A percentile compares a stretch with the other conserved stretches of the same genome.
phyloP scores from a whole-genome alignment of 2,888 invertebrate species.

The Troides aeacus region DNA sequence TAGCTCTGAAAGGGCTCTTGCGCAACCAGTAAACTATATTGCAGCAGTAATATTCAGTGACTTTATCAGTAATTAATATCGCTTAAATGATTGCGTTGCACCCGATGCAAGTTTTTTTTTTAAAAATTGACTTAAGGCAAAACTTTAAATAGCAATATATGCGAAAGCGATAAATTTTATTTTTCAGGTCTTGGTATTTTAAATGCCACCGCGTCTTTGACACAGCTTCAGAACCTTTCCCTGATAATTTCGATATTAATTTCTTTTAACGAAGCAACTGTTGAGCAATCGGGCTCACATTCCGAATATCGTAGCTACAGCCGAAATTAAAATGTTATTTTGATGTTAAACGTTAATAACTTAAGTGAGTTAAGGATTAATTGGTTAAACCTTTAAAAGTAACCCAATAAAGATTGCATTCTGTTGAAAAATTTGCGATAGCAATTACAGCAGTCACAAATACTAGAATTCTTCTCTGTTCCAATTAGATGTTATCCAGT shows the following conservation, averaged over 20 bases:
- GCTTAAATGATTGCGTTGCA: neutral
- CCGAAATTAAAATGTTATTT: neutral
- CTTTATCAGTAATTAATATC: too few species aligned
- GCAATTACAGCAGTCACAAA: neutral
- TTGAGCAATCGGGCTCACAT: neutral
- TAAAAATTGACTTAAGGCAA: slow-evolving; percentile 12
- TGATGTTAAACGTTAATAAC: neutral
- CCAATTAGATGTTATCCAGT: neutral
- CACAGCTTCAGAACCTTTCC: slow-evolving; percentile 12
- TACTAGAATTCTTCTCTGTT: neutral
- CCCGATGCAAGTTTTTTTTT: neutral
- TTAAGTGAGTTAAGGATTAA: neutral
- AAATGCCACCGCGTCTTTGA: slow-evolving; percentile 24
- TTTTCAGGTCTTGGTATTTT: slow-evolving; percentile 15
- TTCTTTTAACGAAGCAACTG: neutral
- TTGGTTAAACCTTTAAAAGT: neutral
- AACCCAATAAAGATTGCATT: too few species aligned
- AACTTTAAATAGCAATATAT: slow-evolving; percentile 4
- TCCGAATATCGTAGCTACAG: neutral
- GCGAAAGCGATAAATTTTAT: slow-evolving; percentile 8
- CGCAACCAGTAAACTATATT: neutral
- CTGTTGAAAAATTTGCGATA: neutral
- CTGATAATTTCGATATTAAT: slow-evolving; percentile 5
- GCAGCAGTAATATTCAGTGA: too few species aligned
- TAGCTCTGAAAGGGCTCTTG: too few species aligned